These are phyloP conservation scores for Ectropis grisescens DNA, from an alignment of 1,140 invertebrate genomes.

Conservation along the genomic window DNA sequence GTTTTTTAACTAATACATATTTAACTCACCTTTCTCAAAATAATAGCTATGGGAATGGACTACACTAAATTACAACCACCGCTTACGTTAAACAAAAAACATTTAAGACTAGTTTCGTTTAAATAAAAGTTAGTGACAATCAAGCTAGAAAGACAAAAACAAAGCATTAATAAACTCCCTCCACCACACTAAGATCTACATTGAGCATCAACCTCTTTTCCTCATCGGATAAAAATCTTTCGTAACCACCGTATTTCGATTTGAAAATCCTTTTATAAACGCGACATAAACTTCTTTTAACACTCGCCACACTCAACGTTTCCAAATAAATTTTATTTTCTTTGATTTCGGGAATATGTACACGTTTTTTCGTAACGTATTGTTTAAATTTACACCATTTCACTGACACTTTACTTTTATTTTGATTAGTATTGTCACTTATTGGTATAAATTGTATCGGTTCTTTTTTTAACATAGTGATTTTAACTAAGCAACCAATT, in stretches of 20 bases:
- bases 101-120: too few species aligned
- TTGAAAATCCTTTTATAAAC: conserved; percentile 41
- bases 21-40: too few species aligned
- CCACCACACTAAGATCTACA: conserved; percentile 39
- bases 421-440: too few species aligned
- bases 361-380: conserved; percentile 30
- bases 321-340: conserved; percentile 38
- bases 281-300: conserved; percentile 38
- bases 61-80: too few species aligned
- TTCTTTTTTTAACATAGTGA: too few species aligned
- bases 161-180: conserved; percentile 28
- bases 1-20: too few species aligned
- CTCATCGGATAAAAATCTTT: conserved; percentile 54
- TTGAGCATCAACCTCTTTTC: conserved; percentile 57
- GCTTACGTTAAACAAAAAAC: too few species aligned
- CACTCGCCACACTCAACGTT: conserved; percentile 38
- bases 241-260: conserved; percentile 37
- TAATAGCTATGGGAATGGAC: too few species aligned
- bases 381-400: conserved; percentile 33
- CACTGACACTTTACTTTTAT: conserved; percentile 8
- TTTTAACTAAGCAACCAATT: too few species aligned
- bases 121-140: too few species aligned
- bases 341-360: conserved; percentile 21
- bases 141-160: too few species aligned
- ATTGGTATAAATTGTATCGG: too few species aligned